Evolutionary conservation across 2,113 vertebrate genomes (phyloP).

Genomic region (Oreocharis arfaki): DNA sequence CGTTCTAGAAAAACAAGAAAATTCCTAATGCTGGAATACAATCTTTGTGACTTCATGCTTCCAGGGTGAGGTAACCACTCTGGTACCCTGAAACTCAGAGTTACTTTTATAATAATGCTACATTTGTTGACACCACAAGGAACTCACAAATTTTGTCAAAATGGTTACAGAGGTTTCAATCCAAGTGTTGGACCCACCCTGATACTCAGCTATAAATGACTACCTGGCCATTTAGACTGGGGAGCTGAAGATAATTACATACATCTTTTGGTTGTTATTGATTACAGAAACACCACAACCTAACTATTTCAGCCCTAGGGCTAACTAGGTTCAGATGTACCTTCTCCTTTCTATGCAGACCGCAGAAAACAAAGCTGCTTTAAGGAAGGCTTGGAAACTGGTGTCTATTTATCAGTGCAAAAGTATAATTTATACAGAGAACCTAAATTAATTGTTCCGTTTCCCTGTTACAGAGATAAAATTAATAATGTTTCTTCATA

Average conservation of each 20-base stretch:
- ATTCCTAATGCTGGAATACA: background rate
- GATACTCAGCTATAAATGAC: background rate
- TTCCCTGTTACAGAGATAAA: background rate
- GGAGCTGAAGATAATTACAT: background rate
- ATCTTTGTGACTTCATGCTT: background rate
- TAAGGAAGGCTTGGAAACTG: background rate
- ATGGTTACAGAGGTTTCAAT: background rate
- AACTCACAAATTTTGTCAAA: background rate
- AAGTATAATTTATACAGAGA: background rate
- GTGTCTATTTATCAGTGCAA: background rate
- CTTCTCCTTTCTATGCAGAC: background rate
- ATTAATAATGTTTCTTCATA: background rate
- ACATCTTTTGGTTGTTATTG: background rate
- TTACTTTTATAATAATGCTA: background rate
- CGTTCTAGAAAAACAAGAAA: background rate
- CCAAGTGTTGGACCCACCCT: background rate
- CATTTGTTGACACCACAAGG: background rate
- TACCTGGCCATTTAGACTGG: background rate
- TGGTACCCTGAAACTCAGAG: background rate
- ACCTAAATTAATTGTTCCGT: background rate
- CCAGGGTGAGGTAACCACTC: background rate
- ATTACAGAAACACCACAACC: background rate
- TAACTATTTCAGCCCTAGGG: background rate
- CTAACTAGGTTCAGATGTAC: background rate
- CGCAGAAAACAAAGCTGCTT: rapidly evolving